These are phyloP conservation scores for Flexamia atlantica DNA, from an alignment of 2,888 invertebrate genomes.

Conservation along the genomic window DNA sequence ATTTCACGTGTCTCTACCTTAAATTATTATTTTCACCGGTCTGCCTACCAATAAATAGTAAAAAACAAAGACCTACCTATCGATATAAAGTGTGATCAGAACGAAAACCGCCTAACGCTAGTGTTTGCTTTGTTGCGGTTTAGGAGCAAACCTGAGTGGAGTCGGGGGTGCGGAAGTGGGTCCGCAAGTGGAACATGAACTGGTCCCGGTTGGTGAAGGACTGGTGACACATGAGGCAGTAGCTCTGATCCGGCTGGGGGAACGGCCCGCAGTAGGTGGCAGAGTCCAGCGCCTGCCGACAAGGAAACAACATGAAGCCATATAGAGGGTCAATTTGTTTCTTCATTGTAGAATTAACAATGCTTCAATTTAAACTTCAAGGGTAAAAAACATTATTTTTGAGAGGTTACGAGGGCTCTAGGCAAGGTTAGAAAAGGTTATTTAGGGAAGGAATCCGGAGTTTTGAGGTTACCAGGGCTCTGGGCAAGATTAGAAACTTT, in stretches of 20 bases:
- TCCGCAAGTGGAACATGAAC: conserved; percentile 83
- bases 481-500: no score
- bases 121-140: neutral
- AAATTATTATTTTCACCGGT: neutral
- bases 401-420: no score
- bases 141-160: conserved; percentile 60
- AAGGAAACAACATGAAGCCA: no score
- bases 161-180: conserved; percentile 78
- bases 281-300: conserved; percentile 73
- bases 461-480: no score
- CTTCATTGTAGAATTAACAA: no score
- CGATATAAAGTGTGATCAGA: neutral
- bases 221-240: conserved; percentile 82
- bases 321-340: no score
- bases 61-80: neutral
- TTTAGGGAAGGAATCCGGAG: no score
- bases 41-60: neutral
- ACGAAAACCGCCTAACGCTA: neutral
- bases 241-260: conserved; percentile 74
- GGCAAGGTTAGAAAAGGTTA: no score
- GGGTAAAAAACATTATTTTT: no score
- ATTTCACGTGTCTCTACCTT: neutral
- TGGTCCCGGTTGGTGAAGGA: conserved; percentile 83
- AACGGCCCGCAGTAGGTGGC: conserved; percentile 72
- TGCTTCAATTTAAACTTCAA: no score